phyloP scores from a whole-genome alignment of 2,113 vertebrate genomes.

The Smithornis capensis region DNA sequence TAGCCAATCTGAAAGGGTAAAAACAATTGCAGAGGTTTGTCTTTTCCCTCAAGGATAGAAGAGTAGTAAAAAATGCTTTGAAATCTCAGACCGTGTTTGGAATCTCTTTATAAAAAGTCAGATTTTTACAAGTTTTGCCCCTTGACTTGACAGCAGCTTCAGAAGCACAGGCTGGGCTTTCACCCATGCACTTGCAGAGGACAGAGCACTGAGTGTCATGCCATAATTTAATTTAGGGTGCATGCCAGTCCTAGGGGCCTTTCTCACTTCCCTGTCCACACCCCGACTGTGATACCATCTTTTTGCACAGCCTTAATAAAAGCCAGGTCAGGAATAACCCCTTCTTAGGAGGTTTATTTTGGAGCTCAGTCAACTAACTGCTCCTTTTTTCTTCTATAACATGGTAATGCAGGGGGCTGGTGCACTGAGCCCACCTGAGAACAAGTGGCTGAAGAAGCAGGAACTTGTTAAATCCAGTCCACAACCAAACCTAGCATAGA shows the following conservation, averaged over 20 bases:
- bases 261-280: neutral
- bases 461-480: neutral
- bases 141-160: neutral
- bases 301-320: neutral
- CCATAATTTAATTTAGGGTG: rapidly evolving
- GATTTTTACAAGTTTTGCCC: neutral
- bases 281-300: rapidly evolving
- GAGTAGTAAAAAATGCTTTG: neutral
- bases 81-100: neutral
- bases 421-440: neutral
- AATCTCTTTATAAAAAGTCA: neutral
- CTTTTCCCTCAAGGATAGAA: neutral
- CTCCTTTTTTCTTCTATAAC: neutral
- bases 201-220: rapidly evolving
- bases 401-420: neutral
- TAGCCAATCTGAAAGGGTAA: neutral
- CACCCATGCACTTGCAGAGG: rapidly evolving
- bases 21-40: neutral
- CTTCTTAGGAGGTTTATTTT: neutral
- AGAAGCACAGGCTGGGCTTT: neutral
- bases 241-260: rapidly evolving
- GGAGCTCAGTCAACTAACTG: neutral
- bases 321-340: neutral
- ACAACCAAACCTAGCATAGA: rapidly evolving
- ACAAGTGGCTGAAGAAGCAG: rapidly evolving